Evolutionary conservation across 2,888 invertebrate genomes (phyloP), one percentile per base, ranked within the genome.

Genomic region (Sphaerophoria taeniata): DNA sequence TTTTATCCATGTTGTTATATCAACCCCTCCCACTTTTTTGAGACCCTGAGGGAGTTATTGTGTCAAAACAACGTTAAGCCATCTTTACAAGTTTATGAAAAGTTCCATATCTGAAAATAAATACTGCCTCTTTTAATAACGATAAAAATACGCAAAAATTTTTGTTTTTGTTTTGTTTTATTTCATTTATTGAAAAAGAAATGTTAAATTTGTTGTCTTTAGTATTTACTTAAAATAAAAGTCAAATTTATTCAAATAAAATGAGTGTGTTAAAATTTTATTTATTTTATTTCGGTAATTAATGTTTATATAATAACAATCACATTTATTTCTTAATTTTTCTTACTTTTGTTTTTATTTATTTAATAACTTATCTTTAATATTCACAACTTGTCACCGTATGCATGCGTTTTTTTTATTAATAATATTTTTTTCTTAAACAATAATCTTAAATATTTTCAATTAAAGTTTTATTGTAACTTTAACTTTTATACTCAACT

Each of bases 271-370:
- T 76, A 69, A 84, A 84, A 84, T 84, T 84, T 67, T 56, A 79
- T 74, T 84, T 80, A 76, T 76, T 75, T 79, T 84, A 74, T 60
- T 79, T 84, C 71, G 69, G 70, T 75, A 58, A 65, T 73, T 83
- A 87, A 89, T 89, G 88, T 90, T 89, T 90, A 90, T 90, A 88
- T 89, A 90, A 90, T 90, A 90, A 90, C 90, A 90, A 90, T 90
- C 90, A 90, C 90, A 90, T 90, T 90, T 90, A 90, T 89, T 90
- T 87, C 89, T 84, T 84, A 87, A 87, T 80, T 84, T 87, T 84
- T 87, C 69, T 76, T 53, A 39, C n/a, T 53, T 39, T 87, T 84
- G 83, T 73, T 75, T 67, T 51, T 12, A 39, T 53, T 51, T 39
- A 24, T 39, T 67, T 31, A 39, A 80, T 84, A 80, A 78, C 87